Evolutionary conservation across 2,888 invertebrate species (phyloP), one percentile per base, ranked within the genome.

Genomic region (Epistrophe eligans): DNA sequence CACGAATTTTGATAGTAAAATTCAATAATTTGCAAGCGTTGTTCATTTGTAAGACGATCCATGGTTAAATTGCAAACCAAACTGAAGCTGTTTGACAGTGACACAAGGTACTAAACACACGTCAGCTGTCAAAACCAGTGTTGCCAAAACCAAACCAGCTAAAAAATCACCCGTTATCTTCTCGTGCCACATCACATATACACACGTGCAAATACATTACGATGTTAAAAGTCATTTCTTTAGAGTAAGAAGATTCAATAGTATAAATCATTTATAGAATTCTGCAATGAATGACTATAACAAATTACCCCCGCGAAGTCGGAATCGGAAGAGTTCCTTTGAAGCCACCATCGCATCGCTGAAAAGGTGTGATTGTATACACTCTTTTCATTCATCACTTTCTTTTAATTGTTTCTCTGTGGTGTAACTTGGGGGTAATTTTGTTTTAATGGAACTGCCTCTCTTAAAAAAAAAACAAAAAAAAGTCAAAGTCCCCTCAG

Each of bases 261-360:
- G 52, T 28, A 24, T 24, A 24, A 24, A 71, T 62, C 28, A 62
- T 38, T 52, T 32, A 48, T 50, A 52, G 62, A 55, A 57, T 45
- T 70, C 10, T 67, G 35, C 58, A 72, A 58, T 77, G 66, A 72
- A 50, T 76, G 76, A 6, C 24, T 28, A 13, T 24, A 24, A 24
- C n/a, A 19, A 66, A 77, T 58, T 64, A 60, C 24, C 15, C 40
- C 19, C 48, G 35, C 11, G 5, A 40, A 15, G 62, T 71, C 81
- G 77, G 80, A 57, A 38, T 71, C 81, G 77, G 80, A 57, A 38
- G 62, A 35, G 11, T 24, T 19, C 13, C 71, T 77, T 81, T 71
- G 71, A 62, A 48, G 52, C 13, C 13, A 17, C 24, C 24, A 8
- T 9, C 0, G n/a, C n/a, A 8, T 6, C 24, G 24, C 24, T 40